Evolutionary conservation across 2,888 invertebrate species (phyloP), one percentile per base, ranked within the genome.

Genomic region (Rhagophthalmus giganteus): DNA sequence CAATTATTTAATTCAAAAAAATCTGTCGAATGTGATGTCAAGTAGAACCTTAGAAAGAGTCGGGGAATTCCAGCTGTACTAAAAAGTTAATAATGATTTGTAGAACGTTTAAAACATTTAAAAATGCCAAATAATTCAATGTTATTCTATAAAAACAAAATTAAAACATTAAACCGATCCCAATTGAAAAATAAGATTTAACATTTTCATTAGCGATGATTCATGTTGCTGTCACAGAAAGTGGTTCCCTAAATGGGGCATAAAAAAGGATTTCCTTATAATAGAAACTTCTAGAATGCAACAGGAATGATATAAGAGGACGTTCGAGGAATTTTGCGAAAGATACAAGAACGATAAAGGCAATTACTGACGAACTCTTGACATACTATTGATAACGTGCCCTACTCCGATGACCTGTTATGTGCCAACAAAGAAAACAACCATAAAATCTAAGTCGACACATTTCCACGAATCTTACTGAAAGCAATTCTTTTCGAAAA

Each of bases 331-430:
- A 52, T 41, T 47, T 20, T 37, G 41, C 41, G 28, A 41, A 47
- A 40, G 32, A 51, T 10, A 51, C 38, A 32, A 44, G 30, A 27
- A 12, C 10, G 38, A 44, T 51, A 39, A 52, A 30, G 34, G 28
- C 41, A 24, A 46, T 41, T 32, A 20, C 24, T 13, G 27, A 7
- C 35, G 51, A 53, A 41, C 53, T 38, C 35, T 45, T 48, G 47
- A 53, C 53, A 35, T 24, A 13, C 7, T n/a, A n/a, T 13, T 34
- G 53, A 53, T 53, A 48, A 30, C 6, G 32, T 44, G 48, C 42
- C 48, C 53, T 48, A 48, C 42, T 48, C 38, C n/a, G 53, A 34
- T 53, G 53, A 53, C 53, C 53, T 53, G 47, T 47, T 32, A 40
- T 39, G 16, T 28, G 28, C 24, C 26, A 38, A 1, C 12, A 33